Evolutionary conservation across 2,888 invertebrate species (phyloP).

Genomic region (Nesidiocoris tenuis): DNA sequence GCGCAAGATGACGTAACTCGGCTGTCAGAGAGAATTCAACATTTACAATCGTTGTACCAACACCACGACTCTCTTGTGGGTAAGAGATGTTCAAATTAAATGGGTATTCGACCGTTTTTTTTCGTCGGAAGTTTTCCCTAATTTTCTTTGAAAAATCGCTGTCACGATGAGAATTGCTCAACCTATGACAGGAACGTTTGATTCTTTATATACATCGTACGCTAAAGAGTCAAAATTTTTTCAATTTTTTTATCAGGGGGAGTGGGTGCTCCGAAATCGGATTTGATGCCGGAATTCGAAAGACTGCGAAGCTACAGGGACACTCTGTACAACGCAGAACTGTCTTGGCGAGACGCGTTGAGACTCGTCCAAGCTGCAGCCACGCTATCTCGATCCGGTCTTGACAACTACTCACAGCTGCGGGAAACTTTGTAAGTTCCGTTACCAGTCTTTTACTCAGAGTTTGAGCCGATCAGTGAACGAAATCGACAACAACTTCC

Average conservation of each 20-base stretch:
- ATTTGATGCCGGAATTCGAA: slow-evolving; percentile 52
- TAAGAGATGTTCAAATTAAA: too few species aligned
- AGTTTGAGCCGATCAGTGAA: too few species aligned
- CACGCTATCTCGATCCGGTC: slow-evolving; percentile 52
- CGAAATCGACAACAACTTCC: too few species aligned
- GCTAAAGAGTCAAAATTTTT: background rate
- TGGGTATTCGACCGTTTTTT: too few species aligned
- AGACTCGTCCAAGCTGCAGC: slow-evolving; percentile 53
- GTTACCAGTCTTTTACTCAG: too few species aligned
- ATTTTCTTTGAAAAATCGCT: too few species aligned
- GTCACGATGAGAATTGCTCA: too few species aligned
- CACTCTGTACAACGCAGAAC: slow-evolving; percentile 53
- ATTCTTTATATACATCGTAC: too few species aligned
- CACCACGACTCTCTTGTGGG: slow-evolving; percentile 53
- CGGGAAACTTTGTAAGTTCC: slow-evolving; percentile 49
- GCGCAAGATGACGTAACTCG: slow-evolving; percentile 52
- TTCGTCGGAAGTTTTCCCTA: too few species aligned
- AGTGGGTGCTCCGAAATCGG: slow-evolving; percentile 42
- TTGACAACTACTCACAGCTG: slow-evolving; percentile 52
- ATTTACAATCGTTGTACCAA: slow-evolving; percentile 53
- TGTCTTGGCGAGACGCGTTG: slow-evolving; percentile 53
- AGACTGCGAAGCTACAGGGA: slow-evolving; percentile 54
- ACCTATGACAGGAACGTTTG: too few species aligned
- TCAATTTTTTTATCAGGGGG: slow-evolving; percentile 4
- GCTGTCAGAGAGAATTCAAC: slow-evolving; percentile 52